A percentile compares a stretch with the other conserved stretches of the same genome.
Evolutionary conservation across 2,888 invertebrate genomes (phyloP).

Genomic region (Scaptomyza reducta): DNA sequence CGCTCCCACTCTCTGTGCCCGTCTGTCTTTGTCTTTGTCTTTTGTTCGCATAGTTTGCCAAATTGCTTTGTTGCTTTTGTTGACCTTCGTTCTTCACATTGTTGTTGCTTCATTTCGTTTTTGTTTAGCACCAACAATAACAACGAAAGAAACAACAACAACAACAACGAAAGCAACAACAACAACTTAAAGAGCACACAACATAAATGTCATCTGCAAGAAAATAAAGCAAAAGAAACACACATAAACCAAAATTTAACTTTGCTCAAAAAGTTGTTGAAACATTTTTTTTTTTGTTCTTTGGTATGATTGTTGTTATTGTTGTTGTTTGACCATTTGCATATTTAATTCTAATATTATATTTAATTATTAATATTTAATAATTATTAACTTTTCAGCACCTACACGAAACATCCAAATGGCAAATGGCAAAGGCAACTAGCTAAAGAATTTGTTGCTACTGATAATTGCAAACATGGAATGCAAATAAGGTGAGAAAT

Average conservation of each 20-base stretch:
- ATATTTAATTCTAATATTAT: too few relatives aligned
- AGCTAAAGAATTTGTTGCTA: background rate
- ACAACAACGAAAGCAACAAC: background rate
- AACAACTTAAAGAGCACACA: slow-evolving; percentile 19
- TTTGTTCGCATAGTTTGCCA: slow-evolving; percentile 51
- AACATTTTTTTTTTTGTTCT: slow-evolving; percentile 3
- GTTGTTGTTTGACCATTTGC: too few relatives aligned
- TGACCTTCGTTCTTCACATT: slow-evolving; percentile 38
- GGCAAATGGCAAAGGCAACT: background rate
- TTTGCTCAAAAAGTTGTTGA: slow-evolving; percentile 37
- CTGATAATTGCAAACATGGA: slow-evolving; percentile 8
- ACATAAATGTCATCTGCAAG: slow-evolving; percentile 58
- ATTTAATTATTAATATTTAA: too few relatives aligned
- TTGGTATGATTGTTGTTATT: slow-evolving; percentile 5
- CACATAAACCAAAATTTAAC: slow-evolving; percentile 1
- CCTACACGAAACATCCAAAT: background rate
- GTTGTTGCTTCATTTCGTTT: slow-evolving; percentile 51
- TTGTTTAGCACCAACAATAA: slow-evolving; percentile 31
- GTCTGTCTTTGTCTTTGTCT: slow-evolving; percentile 2
- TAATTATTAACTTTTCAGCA: slow-evolving; percentile 15
- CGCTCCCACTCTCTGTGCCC: background rate
- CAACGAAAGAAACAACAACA: background rate
- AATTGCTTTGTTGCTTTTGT: slow-evolving; percentile 53
- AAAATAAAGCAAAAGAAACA: background rate
- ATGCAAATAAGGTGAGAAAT: slow-evolving; percentile 8